These are phyloP conservation scores for Leptogaster cylindrica DNA, from an alignment of 2,888 invertebrate species.

Conservation along the genomic window DNA sequence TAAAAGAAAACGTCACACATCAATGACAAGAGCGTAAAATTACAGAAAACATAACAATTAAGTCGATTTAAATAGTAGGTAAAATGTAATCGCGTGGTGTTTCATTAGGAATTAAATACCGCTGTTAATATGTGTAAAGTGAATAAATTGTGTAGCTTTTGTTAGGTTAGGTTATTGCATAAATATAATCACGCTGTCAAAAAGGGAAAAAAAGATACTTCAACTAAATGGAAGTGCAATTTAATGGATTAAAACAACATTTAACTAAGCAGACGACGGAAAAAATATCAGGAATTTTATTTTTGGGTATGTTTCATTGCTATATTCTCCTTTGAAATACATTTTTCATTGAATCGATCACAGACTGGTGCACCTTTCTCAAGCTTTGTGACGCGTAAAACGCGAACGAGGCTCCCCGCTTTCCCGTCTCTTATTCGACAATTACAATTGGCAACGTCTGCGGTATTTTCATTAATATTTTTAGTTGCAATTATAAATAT, in stretches of 20 bases:
- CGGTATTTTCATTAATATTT: constrained; percentile 7
- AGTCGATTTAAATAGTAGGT: not conserved
- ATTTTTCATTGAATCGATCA: too few relatives aligned
- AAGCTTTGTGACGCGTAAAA: too few relatives aligned
- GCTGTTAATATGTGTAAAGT: constrained; percentile 12
- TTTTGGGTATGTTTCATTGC: constrained; percentile 22
- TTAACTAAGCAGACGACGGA: not conserved
- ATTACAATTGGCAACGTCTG: too few relatives aligned
- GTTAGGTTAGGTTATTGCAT: constrained; percentile 41
- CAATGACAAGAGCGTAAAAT: constrained; percentile 19
- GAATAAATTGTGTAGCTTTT: constrained; percentile 9
- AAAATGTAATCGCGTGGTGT: not conserved
- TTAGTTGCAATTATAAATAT: constrained; percentile 8
- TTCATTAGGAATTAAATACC: constrained; percentile 7
- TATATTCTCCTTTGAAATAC: not conserved
- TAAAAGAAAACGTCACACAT: constrained; percentile 39
- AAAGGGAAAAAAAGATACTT: constrained; percentile 1
- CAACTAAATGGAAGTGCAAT: constrained; percentile 1
- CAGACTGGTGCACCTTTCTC: not conserved
- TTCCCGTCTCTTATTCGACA: too few relatives aligned
- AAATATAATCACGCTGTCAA: constrained; percentile 32
- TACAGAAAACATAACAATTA: constrained; percentile 18
- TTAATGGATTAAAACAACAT: constrained; percentile 1
- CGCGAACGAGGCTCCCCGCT: too few relatives aligned
- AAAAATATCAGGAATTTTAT: not conserved